Evolutionary conservation across 2,888 invertebrate genomes (phyloP).

Genomic region (Clusia tigrina): DNA sequence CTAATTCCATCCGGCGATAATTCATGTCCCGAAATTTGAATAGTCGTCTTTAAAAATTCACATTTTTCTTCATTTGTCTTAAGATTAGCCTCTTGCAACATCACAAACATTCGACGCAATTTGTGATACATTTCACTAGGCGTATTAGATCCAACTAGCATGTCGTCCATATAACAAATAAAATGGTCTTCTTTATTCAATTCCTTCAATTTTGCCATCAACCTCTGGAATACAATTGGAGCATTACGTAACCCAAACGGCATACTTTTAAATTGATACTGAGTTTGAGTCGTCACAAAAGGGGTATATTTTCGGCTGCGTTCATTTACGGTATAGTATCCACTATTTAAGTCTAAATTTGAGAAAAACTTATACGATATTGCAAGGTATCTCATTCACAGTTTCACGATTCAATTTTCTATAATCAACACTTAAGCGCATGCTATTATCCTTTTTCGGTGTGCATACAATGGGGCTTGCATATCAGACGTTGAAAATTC

Average conservation of each 20-base stretch:
- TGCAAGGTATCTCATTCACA: conserved; percentile 23
- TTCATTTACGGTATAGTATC: conserved; percentile 12
- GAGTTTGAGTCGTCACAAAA: no score
- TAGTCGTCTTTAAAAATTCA: conserved; percentile 24
- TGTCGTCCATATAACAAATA: no score
- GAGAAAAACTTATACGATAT: not conserved
- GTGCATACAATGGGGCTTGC: conserved; percentile 34
- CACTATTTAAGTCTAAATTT: conserved; percentile 8
- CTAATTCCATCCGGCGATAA: conserved; percentile 22
- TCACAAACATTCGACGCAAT: not conserved
- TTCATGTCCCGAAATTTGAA: conserved; percentile 28
- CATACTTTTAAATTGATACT: no score
- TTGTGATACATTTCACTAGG: conserved; percentile 5
- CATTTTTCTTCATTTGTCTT: conserved; percentile 31
- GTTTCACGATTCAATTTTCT: conserved; percentile 28
- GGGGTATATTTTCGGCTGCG: conserved; percentile 8
- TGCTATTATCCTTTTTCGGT: conserved; percentile 31
- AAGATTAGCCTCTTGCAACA: conserved; percentile 14
- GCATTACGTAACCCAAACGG: no score
- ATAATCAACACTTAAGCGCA: conserved; percentile 27
- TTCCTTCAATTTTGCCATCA: no score
- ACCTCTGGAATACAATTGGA: no score
- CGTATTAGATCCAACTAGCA: no score
- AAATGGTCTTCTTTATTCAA: no score
- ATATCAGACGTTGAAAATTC: conserved; percentile 30